phyloP scores from a whole-genome alignment of 2,113 vertebrate species.

The Mugil cephalus region DNA sequence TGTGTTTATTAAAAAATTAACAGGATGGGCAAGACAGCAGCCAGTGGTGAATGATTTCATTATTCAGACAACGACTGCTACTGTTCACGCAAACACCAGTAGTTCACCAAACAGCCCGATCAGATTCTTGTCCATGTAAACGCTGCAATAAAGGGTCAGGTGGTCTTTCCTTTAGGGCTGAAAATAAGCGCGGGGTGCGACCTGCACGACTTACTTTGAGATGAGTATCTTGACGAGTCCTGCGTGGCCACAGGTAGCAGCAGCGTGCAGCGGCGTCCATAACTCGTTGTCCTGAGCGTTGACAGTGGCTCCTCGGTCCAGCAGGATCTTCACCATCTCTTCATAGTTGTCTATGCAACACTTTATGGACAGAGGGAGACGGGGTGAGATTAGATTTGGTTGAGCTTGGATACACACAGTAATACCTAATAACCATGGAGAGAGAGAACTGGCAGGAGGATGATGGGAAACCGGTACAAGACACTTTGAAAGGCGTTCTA shows the following conservation, averaged over 20 bases:
- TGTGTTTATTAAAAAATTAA: background rate
- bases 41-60: background rate
- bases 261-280: constrained; percentile 96
- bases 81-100: too few species aligned
- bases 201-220: constrained; percentile 88
- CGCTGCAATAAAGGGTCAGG: too few species aligned
- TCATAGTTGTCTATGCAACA: constrained; percentile 99
- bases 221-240: constrained; percentile 96
- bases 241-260: constrained; percentile 95
- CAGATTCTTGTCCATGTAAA: too few species aligned
- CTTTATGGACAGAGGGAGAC: constrained; percentile 69
- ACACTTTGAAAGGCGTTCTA: background rate
- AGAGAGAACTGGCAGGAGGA: background rate
- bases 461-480: background rate
- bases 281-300: constrained; percentile 97
- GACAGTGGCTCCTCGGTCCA: constrained; percentile 91
- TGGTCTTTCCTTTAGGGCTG: too few species aligned
- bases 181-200: too few species aligned
- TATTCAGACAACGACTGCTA: too few species aligned
- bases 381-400: background rate
- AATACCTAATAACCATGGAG: background rate
- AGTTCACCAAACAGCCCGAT: too few species aligned
- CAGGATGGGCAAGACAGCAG: background rate
- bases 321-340: constrained; percentile 94
- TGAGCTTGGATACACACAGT: background rate